Conservation (phyloP, 2,113 vertebrate species). For the Catharus fuscescens region DNA sequence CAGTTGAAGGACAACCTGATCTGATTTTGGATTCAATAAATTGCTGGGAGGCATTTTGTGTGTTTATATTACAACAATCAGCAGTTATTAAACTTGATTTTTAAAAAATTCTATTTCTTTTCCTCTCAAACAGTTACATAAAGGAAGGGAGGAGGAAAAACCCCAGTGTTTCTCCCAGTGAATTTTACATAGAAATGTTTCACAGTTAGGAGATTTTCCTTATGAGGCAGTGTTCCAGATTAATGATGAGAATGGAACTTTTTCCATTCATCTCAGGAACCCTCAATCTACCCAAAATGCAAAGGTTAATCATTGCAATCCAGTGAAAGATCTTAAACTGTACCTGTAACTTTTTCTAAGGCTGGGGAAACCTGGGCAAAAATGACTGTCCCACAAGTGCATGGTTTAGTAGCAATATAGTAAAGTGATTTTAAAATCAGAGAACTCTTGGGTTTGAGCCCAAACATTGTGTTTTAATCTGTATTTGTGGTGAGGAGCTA, state of each 20-base stretch:
- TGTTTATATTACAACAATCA: neutral
- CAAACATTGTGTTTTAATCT: neutral
- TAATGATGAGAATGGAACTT: neutral
- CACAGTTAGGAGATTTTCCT: neutral
- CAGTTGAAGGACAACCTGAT: neutral
- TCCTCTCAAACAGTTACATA: neutral
- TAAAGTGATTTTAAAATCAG: neutral
- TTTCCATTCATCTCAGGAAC: neutral
- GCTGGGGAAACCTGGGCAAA: neutral
- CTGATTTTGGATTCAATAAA: neutral
- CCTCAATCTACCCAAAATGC: neutral
- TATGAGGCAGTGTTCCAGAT: neutral
- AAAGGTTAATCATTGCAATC: neutral
- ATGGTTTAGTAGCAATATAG: neutral
- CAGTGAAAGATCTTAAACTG: neutral
- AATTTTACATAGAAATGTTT: neutral
- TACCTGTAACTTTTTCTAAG: neutral
- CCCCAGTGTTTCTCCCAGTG: neutral
- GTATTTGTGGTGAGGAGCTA: neutral
- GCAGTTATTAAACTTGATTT: neutral
- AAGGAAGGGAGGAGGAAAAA: neutral
- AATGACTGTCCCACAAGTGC: neutral
- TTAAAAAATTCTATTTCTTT: neutral
- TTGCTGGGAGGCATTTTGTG: neutral
- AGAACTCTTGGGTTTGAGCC: neutral